Conservation (phyloP, 2,888 invertebrate species). For the Caenorhabditis plicata region DNA sequence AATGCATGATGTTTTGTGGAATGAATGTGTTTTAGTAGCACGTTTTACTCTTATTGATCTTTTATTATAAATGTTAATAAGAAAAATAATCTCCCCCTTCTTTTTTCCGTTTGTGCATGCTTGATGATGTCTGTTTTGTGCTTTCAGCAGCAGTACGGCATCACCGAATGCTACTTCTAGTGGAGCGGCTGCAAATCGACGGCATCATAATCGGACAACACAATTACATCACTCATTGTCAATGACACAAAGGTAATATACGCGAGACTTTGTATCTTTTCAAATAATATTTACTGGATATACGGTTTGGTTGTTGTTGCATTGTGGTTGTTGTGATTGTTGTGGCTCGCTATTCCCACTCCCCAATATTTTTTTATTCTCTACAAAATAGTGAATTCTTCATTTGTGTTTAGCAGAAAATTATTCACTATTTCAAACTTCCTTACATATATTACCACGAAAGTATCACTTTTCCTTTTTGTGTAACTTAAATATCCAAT, state of each 20-base stretch:
- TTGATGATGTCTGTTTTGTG: too few species aligned
- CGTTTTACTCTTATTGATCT: not conserved
- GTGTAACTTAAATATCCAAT: too few species aligned
- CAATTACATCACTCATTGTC: constrained; percentile 45
- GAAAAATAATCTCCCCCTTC: not conserved
- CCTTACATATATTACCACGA: too few species aligned
- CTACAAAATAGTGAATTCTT: too few species aligned
- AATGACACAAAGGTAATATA: constrained; percentile 35
- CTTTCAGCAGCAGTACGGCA: constrained; percentile 48
- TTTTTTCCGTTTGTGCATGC: not conserved
- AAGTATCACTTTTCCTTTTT: too few species aligned
- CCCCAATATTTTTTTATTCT: not conserved
- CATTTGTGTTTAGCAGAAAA: too few species aligned
- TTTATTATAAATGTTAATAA: not conserved
- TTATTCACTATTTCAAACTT: too few species aligned
- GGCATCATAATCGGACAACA: constrained; percentile 19
- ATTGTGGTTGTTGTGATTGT: not conserved
- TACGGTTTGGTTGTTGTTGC: constrained; percentile 4
- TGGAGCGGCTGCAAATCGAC: constrained; percentile 6
- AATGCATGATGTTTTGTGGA: not conserved
- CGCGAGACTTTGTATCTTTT: not conserved
- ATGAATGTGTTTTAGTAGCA: not conserved
- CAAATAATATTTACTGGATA: too few species aligned
- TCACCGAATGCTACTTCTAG: constrained; percentile 9
- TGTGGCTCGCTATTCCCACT: not conserved